Evolutionary conservation across 2,797 vertebrate species (phyloP).

Genomic region (Loriculus beryllinus): DNA sequence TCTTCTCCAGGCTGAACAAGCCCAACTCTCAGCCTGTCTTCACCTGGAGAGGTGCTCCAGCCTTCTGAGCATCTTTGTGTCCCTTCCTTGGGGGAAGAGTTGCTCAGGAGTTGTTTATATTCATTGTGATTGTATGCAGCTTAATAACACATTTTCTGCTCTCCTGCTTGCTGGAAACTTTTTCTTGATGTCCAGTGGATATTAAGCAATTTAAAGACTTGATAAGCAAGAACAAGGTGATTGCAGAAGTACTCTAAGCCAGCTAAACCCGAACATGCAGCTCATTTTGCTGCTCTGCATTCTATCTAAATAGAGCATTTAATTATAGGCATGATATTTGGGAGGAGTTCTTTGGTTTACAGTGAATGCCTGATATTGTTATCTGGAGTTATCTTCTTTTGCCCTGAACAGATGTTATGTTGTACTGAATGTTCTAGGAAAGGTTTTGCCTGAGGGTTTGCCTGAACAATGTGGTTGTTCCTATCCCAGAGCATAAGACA

Average conservation of each 20-base stretch:
- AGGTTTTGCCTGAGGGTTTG: not conserved
- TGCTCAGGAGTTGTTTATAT: not conserved
- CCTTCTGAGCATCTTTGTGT: not conserved
- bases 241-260: not conserved
- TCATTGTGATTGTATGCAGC: not conserved
- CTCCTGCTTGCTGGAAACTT: not conserved
- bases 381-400: not conserved
- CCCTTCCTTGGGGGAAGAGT: not conserved
- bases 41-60: not conserved
- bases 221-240: not conserved
- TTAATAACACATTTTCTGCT: not conserved
- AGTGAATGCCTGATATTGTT: not conserved
- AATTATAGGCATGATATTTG: not conserved
- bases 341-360: not conserved
- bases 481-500: not conserved
- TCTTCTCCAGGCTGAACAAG: not conserved
- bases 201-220: not conserved
- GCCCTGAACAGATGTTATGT: not conserved
- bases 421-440: not conserved
- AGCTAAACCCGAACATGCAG: not conserved
- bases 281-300: not conserved
- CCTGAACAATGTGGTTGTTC: not conserved
- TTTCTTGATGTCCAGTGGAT: not conserved
- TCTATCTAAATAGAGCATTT: not conserved
- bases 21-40: not conserved